Percentiles rank a stretch among this genome's conserved stretches.
phyloP scores from a whole-genome alignment of 1,140 invertebrate genomes.

The Lepidotrigona ventralis region DNA sequence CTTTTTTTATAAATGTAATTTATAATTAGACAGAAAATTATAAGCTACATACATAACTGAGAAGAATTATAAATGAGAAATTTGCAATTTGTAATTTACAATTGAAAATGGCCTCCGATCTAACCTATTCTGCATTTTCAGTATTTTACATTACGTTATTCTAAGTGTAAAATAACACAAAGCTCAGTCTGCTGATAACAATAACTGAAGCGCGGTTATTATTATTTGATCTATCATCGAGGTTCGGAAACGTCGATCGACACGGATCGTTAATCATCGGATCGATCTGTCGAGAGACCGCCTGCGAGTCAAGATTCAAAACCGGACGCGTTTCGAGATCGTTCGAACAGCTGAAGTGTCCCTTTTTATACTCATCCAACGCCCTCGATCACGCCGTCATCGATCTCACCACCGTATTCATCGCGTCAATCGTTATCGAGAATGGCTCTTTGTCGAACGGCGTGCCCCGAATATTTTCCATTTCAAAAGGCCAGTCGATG shows the following conservation, averaged over 20 bases:
- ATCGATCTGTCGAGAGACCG: not conserved
- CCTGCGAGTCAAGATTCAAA: slow-evolving; percentile 1
- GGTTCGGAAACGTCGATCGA: not conserved
- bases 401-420: slow-evolving; percentile 35
- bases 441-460: slow-evolving; percentile 2
- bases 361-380: slow-evolving; percentile 38
- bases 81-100: no score
- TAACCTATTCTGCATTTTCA: no score
- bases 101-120: no score
- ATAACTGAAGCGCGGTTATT: not conserved
- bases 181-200: not conserved
- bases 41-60: no score
- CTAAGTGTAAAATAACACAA: no score
- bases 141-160: no score
- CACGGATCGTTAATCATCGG: slow-evolving; percentile 21
- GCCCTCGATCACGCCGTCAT: slow-evolving; percentile 11
- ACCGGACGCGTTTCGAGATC: slow-evolving; percentile 22
- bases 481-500: not conserved
- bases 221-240: slow-evolving; percentile 7
- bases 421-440: slow-evolving; percentile 30
- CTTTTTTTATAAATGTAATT: no score
- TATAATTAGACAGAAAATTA: no score
- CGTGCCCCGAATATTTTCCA: slow-evolving; percentile 11
- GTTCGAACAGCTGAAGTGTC: slow-evolving; percentile 16
- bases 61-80: no score